Evolutionary conservation across 2,113 vertebrate genomes (phyloP), one percentile per base, ranked within the genome.

Genomic region (Scatophagus argus): DNA sequence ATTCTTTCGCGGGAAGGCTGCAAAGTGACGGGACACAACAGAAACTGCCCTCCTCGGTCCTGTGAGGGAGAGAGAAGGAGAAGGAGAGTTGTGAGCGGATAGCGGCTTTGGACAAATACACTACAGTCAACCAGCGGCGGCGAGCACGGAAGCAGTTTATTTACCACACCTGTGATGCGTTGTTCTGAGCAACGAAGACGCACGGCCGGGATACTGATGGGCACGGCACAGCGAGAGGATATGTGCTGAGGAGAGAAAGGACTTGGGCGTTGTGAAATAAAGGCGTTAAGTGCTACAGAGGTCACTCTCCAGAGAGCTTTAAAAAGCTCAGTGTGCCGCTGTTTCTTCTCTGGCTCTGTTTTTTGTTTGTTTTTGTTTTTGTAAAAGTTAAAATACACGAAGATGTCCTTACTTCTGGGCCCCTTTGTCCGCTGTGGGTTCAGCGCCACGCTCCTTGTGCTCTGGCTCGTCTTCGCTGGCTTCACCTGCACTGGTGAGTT

Each of bases 141-240:
- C 43, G 72, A 82, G 83, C 44, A 51, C 81, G 83, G 81, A 77
- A 58, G 80, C 88, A 79, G 79, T 87, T 87, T 86, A 82, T 90
- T 83, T 84, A 92, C 93, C 93, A 93, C 94, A 95, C 94, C 94
- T 94, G 94, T 93, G 93, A 94, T 94, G 93, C 91, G 91, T 93
- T 93, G 94, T 95, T 92, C 87, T 84, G 90, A 93, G 92, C 94
- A 88, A 94, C 92, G 83, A 64, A 81, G 91, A 92, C 93, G 93
- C 93, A 81, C 87, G 70, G 79, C 34, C 64, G 62, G 88, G 89
- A 91, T 89, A 59, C 87, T 69, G 87, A 93, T 93, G 93, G 91
- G 81, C 83, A 83, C 81, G 76, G 58, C 54, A 69, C 82, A 79
- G 87, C 89, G 72, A 63, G 74, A 81, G 91, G 91, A 91, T 90